Percentiles rank a stretch among this genome's conserved stretches.
Evolutionary conservation across 2,113 vertebrate species (phyloP).

Genomic region (Aythya baeri): DNA sequence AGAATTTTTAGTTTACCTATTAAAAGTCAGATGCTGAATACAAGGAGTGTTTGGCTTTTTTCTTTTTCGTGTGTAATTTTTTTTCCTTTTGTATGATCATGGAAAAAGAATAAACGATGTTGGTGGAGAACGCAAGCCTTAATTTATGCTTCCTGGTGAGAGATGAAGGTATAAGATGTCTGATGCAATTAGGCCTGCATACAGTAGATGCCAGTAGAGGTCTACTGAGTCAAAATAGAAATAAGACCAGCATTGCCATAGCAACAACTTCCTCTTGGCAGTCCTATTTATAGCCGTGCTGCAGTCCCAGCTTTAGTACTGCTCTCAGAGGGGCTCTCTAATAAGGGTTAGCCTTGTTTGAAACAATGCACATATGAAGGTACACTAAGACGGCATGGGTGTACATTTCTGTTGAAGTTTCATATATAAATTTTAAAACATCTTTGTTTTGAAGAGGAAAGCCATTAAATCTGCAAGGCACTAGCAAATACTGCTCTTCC

Average conservation of each 20-base stretch:
- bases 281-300: slow-evolving; percentile 75
- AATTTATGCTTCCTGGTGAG: not conserved
- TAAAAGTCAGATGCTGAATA: not conserved
- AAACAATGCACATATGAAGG: not conserved
- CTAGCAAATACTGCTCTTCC: not conserved
- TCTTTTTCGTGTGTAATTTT: not conserved
- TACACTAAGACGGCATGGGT: not conserved
- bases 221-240: slow-evolving; percentile 65
- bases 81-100: not conserved
- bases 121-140: not conserved
- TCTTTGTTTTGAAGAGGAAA: slow-evolving; percentile 8
- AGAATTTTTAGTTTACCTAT: not conserved
- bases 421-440: not conserved
- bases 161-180: not conserved
- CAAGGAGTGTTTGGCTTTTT: not conserved
- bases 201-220: slow-evolving; percentile 83
- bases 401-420: not conserved
- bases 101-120: not conserved
- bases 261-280: slow-evolving; percentile 74
- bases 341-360: slow-evolving; percentile 33
- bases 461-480: not conserved
- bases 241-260: slow-evolving; percentile 53
- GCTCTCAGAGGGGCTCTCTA: slow-evolving; percentile 24
- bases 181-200: slow-evolving; percentile 72
- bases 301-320: slow-evolving; percentile 37